Evolutionary conservation across 2,888 invertebrate genomes (phyloP), one percentile per base, ranked within the genome.

Genomic region (Deilephila porcellus): DNA sequence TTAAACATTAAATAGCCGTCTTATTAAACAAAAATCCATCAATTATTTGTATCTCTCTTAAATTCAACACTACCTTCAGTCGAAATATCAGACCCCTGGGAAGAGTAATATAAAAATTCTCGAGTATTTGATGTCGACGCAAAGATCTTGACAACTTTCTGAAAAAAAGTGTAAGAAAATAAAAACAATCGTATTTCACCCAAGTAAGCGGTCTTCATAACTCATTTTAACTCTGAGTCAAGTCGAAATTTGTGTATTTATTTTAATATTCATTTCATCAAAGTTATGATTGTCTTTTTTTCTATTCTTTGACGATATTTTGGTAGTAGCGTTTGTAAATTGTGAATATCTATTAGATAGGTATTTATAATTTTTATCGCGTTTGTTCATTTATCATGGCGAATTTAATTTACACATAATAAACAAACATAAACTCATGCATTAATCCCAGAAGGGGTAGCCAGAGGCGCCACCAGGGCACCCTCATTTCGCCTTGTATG

Each of bases 211-310:
- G 17, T 64, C 45, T 67, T 52, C 67, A 25, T 52, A 67, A 67
- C 67, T 67, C 67, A 67, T 67, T 67, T 67, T 52, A 67, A 52
- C 67, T 67, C 67, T 25, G 52, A n/a, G 52, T 25, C 52, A 25
- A 67, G 67, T 67, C 52, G 45, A 45, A 67, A 67, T 52, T 20
- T 67, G 67, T 67, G 45, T 45, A 67, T 67, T 67, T 67, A 67
- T 67, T 67, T 67, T 67, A 52, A 67, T 52, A 45, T 67, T 67
- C 67, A 52, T 67, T 67, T 25, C 52, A 25, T 37, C 37, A 52
- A 45, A 67, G 67, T 67, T 67, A 52, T 67, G 45, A 67, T 67
- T 67, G 67, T 17, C 34, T 63, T 45, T 67, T 64, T 64, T 67
- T 63, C 32, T 34, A 32, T 63, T 52, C 19, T 67, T 67, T 17